Base-by-base conservation (phyloP, 2,113 vertebrate genomes). In the Rhynchomys soricoides region DNA sequence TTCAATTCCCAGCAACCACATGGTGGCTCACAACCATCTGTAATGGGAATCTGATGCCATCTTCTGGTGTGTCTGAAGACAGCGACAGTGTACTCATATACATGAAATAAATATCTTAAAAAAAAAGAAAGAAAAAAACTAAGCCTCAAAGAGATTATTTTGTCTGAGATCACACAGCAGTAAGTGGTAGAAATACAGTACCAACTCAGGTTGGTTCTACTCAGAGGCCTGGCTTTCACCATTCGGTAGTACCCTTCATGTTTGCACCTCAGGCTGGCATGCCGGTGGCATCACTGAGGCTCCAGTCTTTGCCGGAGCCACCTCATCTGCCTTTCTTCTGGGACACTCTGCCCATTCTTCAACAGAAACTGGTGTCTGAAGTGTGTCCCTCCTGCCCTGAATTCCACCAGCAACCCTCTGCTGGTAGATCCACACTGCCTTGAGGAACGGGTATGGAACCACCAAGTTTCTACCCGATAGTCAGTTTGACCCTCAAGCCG, bases 371-470 rank as follows among this genome's bases (percentile, higher is more conserved):
- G 45, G 7, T 17, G 10, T 55, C 62, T 55, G 71, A n/a, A 45
- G 34, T n/a, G 3, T 34, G 37, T 48, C 73, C 75, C 19, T 89
- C 31, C 29, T 55, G 45, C 15, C 26, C 40, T 10, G 13, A 34
- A 66, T 29, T 3, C 59, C 26, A 7, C 57, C 24, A 4, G 2
- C 66, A 12, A 1, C 15, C 78, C 3, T 50, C 55, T 70, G 1
- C 1, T 3, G 2, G 50, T 12, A 40, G 40, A 59, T 1, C 0
- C 0, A 5, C 1, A 7, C 64, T 6, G 1, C 66, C 5, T 19
- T 13, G 21, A 34, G n/a, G 29, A 74, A 13, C 0, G 0, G 2
- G 45, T 11, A 24, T 7, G 17, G 37, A 40, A 0, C 6, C 5
- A 7, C 34, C 59, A 2, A 12, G 16, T 57, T 68, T 57, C 66